phyloP scores from a whole-genome alignment of 2,797 vertebrate species.

The Oreochromis mossambicus region DNA sequence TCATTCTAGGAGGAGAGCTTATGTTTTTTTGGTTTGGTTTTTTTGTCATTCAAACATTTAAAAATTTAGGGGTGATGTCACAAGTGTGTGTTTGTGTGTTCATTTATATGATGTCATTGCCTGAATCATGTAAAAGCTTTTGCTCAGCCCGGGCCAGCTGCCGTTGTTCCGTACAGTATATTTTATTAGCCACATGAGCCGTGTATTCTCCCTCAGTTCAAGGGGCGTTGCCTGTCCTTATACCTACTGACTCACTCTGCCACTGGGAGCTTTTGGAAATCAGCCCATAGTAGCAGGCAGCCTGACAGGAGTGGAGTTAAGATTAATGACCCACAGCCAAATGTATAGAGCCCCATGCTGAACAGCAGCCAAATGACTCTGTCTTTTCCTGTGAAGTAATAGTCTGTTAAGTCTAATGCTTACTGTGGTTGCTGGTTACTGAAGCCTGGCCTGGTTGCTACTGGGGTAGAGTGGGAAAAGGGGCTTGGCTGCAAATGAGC shows the following conservation, averaged over 20 bases:
- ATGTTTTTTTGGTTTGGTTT: not conserved
- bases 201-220: constrained; percentile 21
- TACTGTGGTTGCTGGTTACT: constrained; percentile 56
- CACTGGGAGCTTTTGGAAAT: constrained; percentile 43
- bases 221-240: constrained; percentile 42
- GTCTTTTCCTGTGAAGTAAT: constrained; percentile 75
- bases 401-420: constrained; percentile 62
- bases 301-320: constrained; percentile 60
- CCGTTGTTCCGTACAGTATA: constrained; percentile 7
- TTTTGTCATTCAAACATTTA: constrained; percentile 28
- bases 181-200: constrained; percentile 35
- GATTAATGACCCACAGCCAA: constrained; percentile 68
- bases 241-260: constrained; percentile 54
- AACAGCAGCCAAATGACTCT: constrained; percentile 67
- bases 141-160: not conserved
- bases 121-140: not conserved
- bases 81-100: not conserved
- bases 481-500: constrained; percentile 30
- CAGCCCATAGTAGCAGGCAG: constrained; percentile 47
- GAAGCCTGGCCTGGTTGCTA: constrained; percentile 39
- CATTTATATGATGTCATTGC: constrained; percentile 20
- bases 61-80: constrained; percentile 28
- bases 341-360: constrained; percentile 57
- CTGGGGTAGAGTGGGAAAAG: constrained; percentile 35
- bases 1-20: constrained; percentile 8